Evolutionary conservation across 2,888 invertebrate genomes (phyloP), one percentile per base, ranked within the genome.

Genomic region (Deroplatys truncata): DNA sequence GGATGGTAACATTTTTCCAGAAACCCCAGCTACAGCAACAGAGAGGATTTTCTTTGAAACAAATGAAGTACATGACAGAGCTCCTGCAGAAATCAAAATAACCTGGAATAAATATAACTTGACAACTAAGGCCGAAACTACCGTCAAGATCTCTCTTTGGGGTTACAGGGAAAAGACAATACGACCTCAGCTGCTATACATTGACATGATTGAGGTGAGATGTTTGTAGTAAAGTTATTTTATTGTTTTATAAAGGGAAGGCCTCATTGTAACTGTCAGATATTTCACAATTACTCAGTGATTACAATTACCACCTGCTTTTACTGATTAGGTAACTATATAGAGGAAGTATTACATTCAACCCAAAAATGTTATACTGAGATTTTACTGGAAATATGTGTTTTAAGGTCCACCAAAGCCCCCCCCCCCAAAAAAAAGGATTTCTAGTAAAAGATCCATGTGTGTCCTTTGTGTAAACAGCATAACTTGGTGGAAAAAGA

Each of bases 151-250:
- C 91, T 97, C 97, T 0, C 93, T 98, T 20, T 98, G 97, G 97
- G 98, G 98, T 0, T 98, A 98, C 93, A 95, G 97, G 88, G 98
- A 98, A 93, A 97, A 97, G 0, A 97, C 97, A 0, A 97, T 97
- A 90, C 92, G 94, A 86, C 98, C 98, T 0, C 96, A 98, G 92
- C 94, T 98, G 85, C 95, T 97, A 90, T 98, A 95, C 92, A 98
- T 98, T 90, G 97, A 97, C 91, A 94, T 96, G 91, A 94, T 98
- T 87, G 97, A 97, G 93, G 94, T 95, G 25, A 94, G 95, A 82
- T 93, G 16, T 25, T 49, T 49, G 84, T 10, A 15, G 4, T 49
- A 15, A 10, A 49, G 10, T 4, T 49, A 4, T 8, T 49, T 49
- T 15, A 49, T 16, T 20, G 7, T 56, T 56, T 56, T 56, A 94